Conservation (phyloP, 2,888 invertebrate species). For the Orthosia gothica region DNA sequence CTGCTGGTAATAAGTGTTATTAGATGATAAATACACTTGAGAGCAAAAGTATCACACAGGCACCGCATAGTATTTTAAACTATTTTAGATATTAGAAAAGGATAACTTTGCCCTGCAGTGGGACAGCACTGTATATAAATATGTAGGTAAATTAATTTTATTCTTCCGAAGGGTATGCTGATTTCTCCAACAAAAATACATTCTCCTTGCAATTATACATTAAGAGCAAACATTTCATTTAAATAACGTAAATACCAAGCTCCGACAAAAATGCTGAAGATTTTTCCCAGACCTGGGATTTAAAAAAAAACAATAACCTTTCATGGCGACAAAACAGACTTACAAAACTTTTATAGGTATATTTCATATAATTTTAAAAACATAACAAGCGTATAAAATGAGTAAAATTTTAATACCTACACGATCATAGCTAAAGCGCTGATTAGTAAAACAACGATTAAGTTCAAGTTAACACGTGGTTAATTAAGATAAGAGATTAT, state of each 20-base stretch:
- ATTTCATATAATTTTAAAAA: background rate
- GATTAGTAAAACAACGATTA: constrained; percentile 52
- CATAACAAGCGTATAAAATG: background rate
- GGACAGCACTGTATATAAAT: no score
- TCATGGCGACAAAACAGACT: background rate
- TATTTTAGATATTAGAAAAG: no score
- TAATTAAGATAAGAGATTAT: constrained; percentile 42
- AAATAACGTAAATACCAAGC: background rate
- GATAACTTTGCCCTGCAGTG: no score
- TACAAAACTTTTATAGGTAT: constrained; percentile 6
- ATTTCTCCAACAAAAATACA: no score
- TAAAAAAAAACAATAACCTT: background rate
- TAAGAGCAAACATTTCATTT: background rate
- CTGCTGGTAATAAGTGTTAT: no score
- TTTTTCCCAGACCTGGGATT: background rate
- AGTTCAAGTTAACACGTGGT: constrained; percentile 39
- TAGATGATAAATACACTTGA: no score
- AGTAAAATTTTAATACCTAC: constrained; percentile 16
- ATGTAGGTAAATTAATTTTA: no score
- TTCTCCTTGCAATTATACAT: background rate
- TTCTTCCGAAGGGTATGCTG: no score
- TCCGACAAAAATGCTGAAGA: background rate
- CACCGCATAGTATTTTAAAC: no score
- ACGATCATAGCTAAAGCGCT: constrained; percentile 21
- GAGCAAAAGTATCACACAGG: no score